Base-by-base conservation (phyloP, 2,888 invertebrate genomes). In the Prenolepis imparis region DNA sequence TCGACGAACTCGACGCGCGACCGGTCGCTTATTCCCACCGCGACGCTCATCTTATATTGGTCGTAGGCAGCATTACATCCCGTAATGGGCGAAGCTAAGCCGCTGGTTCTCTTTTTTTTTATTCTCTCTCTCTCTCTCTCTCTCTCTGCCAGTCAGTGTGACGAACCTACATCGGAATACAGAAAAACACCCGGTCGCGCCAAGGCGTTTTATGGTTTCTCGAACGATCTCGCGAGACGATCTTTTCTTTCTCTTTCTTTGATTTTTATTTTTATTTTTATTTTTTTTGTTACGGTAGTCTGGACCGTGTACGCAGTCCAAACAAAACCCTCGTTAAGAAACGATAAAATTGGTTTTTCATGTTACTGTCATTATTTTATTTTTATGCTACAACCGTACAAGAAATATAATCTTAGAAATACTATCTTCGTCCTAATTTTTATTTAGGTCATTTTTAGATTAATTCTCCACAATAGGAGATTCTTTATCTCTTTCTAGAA, bases 1-100 rank as follows among this genome's bases (percentile, higher is more conserved):
- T 72, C 90, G 88, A 90, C 90, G 91, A 90, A 90, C 90, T 78
- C 86, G 82, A 11, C 67, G 55, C 74, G 59, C 44, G 80, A 83
- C 80, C 83, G 83, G 78, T 82, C 74, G 66, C n/a, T 48, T 66
- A n/a, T n/a, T n/a, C 52, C 44, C 15, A 61, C 39, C 52, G 41
- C 28, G 36, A 67, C 44, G 52, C 28, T 36, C 68, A 48, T 64
- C 66, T 36, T 61, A 61, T 61, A 61, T 44, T 48, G 57, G 48
- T 57, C 61, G 63, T n/a, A 63, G 64, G 55, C 24, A 36, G 36
- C 68, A 55, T 81, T 68, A 78, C 44, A 28, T 55, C 48, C 68
- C 66, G 41, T 81, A 81, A 81, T 83, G 78, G 80, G 72, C 80
- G 70, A 61, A 63, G 63, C 83, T 64, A 57, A 81, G 61, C 59